These are phyloP conservation scores for Malurus elegans DNA, from an alignment of 2,113 vertebrate genomes.

Conservation along the genomic window DNA sequence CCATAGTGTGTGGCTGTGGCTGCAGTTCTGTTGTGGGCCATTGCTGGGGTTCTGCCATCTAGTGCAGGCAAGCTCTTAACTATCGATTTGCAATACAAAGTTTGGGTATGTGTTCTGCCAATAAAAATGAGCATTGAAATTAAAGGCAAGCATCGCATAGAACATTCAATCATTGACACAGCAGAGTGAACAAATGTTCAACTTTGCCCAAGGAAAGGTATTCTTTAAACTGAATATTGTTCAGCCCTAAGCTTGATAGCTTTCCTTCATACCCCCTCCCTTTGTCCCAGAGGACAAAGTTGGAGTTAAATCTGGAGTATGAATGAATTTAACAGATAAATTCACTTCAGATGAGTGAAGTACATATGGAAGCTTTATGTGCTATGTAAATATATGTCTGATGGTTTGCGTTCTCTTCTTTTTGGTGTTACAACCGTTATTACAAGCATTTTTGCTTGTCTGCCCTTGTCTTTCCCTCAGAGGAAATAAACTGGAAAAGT, in stretches of 20 bases:
- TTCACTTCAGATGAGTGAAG: background rate
- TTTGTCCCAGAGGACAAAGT: background rate
- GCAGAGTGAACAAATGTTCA: background rate
- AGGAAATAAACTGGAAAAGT: background rate
- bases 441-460: background rate
- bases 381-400: background rate
- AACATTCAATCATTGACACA: background rate
- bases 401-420: background rate
- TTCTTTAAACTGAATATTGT: background rate
- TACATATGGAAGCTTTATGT: background rate
- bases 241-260: background rate
- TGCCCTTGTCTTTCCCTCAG: background rate
- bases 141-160: background rate
- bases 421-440: background rate
- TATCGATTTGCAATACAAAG: background rate
- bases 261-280: background rate
- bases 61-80: background rate
- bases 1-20: background rate
- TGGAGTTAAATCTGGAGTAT: background rate
- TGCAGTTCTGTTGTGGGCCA: rapidly evolving
- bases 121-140: background rate
- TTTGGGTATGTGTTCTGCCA: background rate
- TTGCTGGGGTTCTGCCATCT: background rate
- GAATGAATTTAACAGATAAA: background rate
- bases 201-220: background rate